These are phyloP conservation scores for Crocuta crocuta DNA, from an alignment of 2,113 vertebrate species.

Conservation along the genomic window DNA sequence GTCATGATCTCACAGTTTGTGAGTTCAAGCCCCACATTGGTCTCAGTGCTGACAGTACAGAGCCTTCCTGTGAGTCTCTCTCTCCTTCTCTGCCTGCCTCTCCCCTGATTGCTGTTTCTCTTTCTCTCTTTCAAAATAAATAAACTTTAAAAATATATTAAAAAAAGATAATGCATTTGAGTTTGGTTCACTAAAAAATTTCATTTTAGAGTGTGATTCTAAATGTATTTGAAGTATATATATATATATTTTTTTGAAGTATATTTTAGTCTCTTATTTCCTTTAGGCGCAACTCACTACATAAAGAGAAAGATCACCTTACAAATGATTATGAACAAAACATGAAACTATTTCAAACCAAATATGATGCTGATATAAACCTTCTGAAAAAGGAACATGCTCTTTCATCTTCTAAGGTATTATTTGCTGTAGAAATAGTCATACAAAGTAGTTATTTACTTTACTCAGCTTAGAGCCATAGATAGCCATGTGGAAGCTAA, in stretches of 20 bases:
- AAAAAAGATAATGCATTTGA: constrained; percentile 39
- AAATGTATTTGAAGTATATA: background rate
- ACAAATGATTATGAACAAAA: constrained; percentile 87
- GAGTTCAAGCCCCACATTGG: no score
- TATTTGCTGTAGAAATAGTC: background rate
- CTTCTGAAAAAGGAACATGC: constrained; percentile 91
- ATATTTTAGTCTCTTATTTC: constrained; percentile 60
- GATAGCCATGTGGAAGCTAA: background rate
- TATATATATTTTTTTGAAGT: no score
- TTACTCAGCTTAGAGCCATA: background rate
- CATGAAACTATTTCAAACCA: constrained; percentile 88
- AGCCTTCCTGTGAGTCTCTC: no score
- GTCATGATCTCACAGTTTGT: no score
- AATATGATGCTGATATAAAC: constrained; percentile 89
- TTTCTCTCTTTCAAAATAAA: no score
- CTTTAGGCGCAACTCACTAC: constrained; percentile 87
- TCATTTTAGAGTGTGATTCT: background rate
- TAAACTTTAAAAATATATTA: background rate
- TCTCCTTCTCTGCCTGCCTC: no score
- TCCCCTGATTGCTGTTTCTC: no score
- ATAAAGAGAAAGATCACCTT: constrained; percentile 90
- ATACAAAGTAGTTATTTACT: background rate
- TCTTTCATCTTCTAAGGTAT: constrained; percentile 92
- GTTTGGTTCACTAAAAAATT: constrained; percentile 18
- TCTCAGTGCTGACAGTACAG: no score